A percentile compares a stretch with the other conserved stretches of the same genome.
These are phyloP conservation scores for Sinocyclocheilus anophthalmus DNA, from an alignment of 2,113 vertebrate genomes.

Conservation along the genomic window DNA sequence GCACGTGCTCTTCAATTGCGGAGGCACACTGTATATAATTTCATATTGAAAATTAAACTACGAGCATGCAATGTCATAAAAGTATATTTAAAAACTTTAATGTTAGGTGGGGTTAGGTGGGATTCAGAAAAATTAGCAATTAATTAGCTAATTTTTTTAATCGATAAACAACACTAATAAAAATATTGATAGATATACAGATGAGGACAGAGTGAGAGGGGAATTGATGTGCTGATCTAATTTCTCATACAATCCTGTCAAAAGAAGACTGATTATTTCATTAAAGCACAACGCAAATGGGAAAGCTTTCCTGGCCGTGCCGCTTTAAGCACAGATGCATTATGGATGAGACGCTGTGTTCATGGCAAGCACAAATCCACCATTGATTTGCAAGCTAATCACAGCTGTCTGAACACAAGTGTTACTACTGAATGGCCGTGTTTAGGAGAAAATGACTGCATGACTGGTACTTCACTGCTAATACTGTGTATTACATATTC, in stretches of 20 bases:
- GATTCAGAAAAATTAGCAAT: too few species aligned
- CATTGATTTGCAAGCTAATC: constrained; percentile 76
- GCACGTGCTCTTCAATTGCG: too few species aligned
- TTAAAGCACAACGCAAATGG: constrained; percentile 64
- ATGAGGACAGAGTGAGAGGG: not conserved
- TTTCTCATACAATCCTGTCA: constrained; percentile 63
- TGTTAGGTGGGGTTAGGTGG: too few species aligned
- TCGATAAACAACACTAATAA: too few species aligned
- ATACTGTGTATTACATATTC: not conserved
- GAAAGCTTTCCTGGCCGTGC: constrained; percentile 64
- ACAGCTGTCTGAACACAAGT: constrained; percentile 62
- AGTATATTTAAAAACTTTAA: too few species aligned
- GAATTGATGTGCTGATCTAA: constrained; percentile 30
- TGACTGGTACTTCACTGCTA: not conserved
- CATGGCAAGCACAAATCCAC: constrained; percentile 64
- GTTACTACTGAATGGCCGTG: constrained; percentile 59
- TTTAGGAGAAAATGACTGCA: constrained; percentile 49
- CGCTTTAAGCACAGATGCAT: constrained; percentile 70
- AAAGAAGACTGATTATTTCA: constrained; percentile 78
- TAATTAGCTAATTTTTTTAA: too few species aligned
- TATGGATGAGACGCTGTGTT: constrained; percentile 71
- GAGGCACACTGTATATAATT: too few species aligned
- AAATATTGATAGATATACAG: not conserved
- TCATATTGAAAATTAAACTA: too few species aligned
- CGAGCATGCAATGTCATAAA: too few species aligned